Evolutionary conservation across 1,140 invertebrate species (phyloP), one percentile per base, ranked within the genome.

Genomic region (Aphis craccivora): DNA sequence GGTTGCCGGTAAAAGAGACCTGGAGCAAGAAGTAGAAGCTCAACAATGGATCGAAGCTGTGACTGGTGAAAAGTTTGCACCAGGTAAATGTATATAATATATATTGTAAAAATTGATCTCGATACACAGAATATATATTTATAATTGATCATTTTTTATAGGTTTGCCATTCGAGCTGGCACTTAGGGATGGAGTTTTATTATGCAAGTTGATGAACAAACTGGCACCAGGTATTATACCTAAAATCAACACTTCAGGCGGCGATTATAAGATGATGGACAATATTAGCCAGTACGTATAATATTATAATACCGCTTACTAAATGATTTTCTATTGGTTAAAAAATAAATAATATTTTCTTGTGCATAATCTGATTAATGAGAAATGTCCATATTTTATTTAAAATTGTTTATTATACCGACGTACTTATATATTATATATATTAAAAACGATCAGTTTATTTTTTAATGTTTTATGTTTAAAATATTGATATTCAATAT

Each of bases 201-300:
- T 98, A 0, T 98, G 97, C 95, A 97, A 97, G 94, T 95, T 99
- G 88, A 99, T 99, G 97, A 98, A 99, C 95, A 97, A 97, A 94
- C 95, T 99, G 14, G 95, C 97, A 94, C 98, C 98, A 6, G 98
- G 98, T 48, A 96, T 97, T 94, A 97, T 99, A 93, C 95, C 96
- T n/a, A 98, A 98, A 95, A 97, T 99, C 94, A 98, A 99, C 95
- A 96, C 96, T 1, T 97, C 97, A 6, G 98, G 98, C 7, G 98
- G 97, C 0, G 98, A 98, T 94, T 99, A 99, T 95, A 98, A 98
- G 94, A 97, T 98, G 96, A 99, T 99, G 98, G 98, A 99, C 95
- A 99, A 99, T 95, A 97, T 99, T 86, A 97, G 97, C 95, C 97
- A 97, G 97, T 98, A 95, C 96, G 97, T 96, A 35, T 22, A n/a